phyloP scores from a whole-genome alignment of 2,888 invertebrate species.

The Tortricodes alternella region DNA sequence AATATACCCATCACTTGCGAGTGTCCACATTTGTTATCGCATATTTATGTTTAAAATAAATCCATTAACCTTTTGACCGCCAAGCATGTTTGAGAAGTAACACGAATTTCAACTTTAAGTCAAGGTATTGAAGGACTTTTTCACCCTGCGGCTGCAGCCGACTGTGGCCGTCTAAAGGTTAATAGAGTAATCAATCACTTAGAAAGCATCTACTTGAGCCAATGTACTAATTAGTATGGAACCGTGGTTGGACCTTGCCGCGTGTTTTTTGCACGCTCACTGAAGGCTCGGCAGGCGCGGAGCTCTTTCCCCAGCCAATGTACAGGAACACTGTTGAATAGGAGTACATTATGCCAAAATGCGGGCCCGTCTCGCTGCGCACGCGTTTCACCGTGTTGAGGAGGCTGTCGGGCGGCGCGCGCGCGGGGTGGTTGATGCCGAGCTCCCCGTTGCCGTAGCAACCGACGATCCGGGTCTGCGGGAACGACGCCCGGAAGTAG shows the following conservation, averaged over 20 bases:
- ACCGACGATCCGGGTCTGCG: conserved; percentile 62
- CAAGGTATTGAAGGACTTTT: too few species aligned
- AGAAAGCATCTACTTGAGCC: not conserved
- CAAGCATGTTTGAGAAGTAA: too few species aligned
- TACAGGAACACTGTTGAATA: conserved; percentile 74
- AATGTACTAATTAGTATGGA: conserved; percentile 8
- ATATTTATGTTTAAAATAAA: too few species aligned
- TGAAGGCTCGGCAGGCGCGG: conserved; percentile 5
- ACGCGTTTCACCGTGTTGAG: conserved; percentile 42
- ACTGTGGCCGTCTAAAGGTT: too few species aligned
- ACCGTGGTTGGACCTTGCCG: conserved; percentile 16
- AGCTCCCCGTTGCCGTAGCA: conserved; percentile 76
- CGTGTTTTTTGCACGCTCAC: conserved; percentile 5
- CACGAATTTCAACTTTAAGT: too few species aligned
- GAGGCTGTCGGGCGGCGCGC: conserved; percentile 33
- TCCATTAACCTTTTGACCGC: too few species aligned
- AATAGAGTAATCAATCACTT: not conserved
- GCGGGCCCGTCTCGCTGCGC: conserved; percentile 45
- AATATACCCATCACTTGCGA: too few species aligned
- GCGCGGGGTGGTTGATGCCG: conserved; percentile 61
- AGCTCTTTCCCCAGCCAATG: conserved; percentile 71
- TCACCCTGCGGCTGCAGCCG: too few species aligned
- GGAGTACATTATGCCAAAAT: conserved; percentile 63
- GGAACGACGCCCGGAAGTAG: conserved; percentile 64
- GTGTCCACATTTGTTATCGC: too few species aligned